Percentiles rank a stretch among this genome's conserved stretches.
These are phyloP conservation scores for Silurus lanzhouensis DNA, from an alignment of 2,797 vertebrate species.

Conservation along the genomic window DNA sequence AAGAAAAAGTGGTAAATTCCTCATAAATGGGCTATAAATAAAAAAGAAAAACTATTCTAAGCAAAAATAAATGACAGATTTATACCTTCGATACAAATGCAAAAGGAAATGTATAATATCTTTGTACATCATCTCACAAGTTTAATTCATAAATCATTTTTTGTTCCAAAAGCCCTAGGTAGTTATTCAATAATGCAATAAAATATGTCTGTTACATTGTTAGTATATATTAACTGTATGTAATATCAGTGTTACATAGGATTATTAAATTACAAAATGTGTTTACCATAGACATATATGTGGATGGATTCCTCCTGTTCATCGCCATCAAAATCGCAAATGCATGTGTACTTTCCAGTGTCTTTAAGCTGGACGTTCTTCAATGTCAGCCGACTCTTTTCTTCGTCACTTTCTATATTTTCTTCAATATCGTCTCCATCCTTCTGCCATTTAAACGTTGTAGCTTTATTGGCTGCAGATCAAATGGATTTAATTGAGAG, in stretches of 20 bases:
- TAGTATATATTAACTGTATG: not conserved
- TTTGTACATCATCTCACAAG: too few relatives aligned
- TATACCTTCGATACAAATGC: not conserved
- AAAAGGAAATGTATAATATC: not conserved
- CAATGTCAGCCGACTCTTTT: constrained; percentile 61
- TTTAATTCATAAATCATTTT: too few relatives aligned
- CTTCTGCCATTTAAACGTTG: constrained; percentile 66
- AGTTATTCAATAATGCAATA: too few relatives aligned
- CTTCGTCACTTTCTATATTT: constrained; percentile 58
- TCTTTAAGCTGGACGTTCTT: constrained; percentile 54
- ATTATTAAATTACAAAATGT: not conserved
- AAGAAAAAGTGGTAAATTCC: not conserved
- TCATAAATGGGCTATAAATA: not conserved
- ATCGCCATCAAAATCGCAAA: constrained; percentile 37
- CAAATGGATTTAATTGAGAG: constrained; percentile 14
- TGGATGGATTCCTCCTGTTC: rapidly evolving
- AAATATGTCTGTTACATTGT: too few relatives aligned
- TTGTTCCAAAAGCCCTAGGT: too few relatives aligned
- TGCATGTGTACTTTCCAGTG: constrained; percentile 65
- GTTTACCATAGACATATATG: constrained; percentile 70
- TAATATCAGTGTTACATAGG: not conserved
- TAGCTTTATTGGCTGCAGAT: constrained; percentile 63
- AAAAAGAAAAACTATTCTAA: not conserved
- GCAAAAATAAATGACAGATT: not conserved
- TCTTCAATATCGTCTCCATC: constrained; percentile 60